A percentile compares a stretch with the other conserved stretches of the same genome.
Evolutionary conservation across 2,797 vertebrate genomes (phyloP).

Genomic region (Podargus strigoides): DNA sequence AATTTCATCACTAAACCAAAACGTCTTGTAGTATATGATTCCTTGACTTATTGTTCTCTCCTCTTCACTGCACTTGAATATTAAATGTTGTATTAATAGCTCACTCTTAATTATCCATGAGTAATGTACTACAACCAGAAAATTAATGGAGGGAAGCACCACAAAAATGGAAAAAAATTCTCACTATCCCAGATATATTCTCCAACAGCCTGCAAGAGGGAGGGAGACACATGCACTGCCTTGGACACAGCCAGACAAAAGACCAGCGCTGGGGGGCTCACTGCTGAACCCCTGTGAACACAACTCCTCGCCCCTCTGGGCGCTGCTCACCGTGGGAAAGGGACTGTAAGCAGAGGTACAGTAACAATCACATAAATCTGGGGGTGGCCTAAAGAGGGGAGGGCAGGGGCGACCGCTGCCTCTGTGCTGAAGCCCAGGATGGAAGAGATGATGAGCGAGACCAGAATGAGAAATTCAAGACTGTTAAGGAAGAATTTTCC

Average conservation of each 20-base stretch:
- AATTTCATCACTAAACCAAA: conserved; percentile 38
- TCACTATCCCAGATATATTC: neutral
- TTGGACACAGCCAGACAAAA: neutral
- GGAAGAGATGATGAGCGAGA: neutral
- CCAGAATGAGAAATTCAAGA: neutral
- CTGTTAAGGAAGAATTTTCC: neutral
- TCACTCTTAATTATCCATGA: conserved; percentile 81
- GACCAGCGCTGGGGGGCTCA: neutral
- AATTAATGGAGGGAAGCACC: conserved; percentile 78
- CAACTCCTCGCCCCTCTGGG: neutral
- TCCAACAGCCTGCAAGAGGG: neutral
- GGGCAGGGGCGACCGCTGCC: fast-evolving
- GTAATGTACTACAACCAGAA: conserved; percentile 76
- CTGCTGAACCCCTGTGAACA: fast-evolving
- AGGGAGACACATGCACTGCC: neutral
- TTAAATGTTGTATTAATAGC: conserved; percentile 81
- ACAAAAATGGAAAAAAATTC: conserved; percentile 60
- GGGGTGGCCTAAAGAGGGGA: neutral
- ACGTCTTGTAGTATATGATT: conserved; percentile 53
- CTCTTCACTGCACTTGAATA: conserved; percentile 77
- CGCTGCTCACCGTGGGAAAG: fast-evolving
- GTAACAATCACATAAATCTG: neutral
- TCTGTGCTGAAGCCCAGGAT: neutral
- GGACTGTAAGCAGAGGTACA: neutral
- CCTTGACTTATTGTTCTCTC: conserved; percentile 74